phyloP scores from a whole-genome alignment of 2,797 vertebrate genomes.

The Arctocebus calabarensis region DNA sequence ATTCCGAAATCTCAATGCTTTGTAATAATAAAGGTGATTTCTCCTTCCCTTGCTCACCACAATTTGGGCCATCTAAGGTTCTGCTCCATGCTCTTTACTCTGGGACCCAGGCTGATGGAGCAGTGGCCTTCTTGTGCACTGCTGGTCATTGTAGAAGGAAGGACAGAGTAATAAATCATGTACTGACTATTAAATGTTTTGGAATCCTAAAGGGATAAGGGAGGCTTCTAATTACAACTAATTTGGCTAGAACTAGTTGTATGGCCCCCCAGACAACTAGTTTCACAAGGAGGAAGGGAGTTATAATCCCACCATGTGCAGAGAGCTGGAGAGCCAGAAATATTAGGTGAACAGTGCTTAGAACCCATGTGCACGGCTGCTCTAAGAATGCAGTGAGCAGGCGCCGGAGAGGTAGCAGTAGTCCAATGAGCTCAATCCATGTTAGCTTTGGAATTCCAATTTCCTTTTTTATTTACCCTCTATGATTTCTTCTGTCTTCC shows the following conservation, averaged over 20 bases:
- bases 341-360: background rate
- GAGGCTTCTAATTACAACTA: background rate
- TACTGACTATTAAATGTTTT: background rate
- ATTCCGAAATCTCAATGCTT: background rate
- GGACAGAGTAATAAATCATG: background rate
- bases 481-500: background rate
- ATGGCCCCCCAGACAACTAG: background rate
- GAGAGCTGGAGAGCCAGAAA: background rate
- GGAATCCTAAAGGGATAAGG: too few relatives aligned
- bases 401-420: background rate
- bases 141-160: background rate
- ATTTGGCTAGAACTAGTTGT: background rate
- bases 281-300: background rate
- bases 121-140: background rate
- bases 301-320: background rate
- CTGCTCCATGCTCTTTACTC: background rate
- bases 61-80: background rate
- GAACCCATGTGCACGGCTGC: fast-evolving
- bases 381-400: background rate
- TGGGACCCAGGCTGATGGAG: background rate
- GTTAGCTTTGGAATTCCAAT: background rate
- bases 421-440: fast-evolving
- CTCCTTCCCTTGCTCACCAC: background rate
- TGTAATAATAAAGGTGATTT: background rate
- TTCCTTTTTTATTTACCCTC: background rate